These are phyloP conservation scores for Dendrolimus houi DNA, from an alignment of 2,888 invertebrate species.

Conservation along the genomic window DNA sequence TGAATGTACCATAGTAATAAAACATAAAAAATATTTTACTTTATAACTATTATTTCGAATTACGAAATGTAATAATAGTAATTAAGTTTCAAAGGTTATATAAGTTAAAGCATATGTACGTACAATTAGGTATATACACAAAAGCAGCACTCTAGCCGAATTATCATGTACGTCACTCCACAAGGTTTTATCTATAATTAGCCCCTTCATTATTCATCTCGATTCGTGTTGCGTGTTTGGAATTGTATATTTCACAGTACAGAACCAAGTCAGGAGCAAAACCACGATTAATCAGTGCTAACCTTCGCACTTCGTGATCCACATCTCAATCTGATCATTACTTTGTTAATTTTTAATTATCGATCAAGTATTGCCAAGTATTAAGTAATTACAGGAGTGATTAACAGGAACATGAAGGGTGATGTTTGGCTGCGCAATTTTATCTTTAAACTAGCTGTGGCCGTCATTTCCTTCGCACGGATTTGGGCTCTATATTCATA, in stretches of 20 bases:
- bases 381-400: too few species aligned
- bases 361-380: background rate
- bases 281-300: constrained; percentile 51
- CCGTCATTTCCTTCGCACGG: too few species aligned
- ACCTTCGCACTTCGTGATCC: constrained; percentile 34
- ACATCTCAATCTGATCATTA: constrained; percentile 24
- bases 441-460: too few species aligned
- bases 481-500: too few species aligned
- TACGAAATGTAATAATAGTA: too few species aligned
- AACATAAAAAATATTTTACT: too few species aligned
- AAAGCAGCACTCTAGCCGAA: background rate
- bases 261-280: constrained; percentile 23
- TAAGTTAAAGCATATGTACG: background rate
- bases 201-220: constrained; percentile 30
- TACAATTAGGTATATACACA: constrained; percentile 7
- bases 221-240: constrained; percentile 23
- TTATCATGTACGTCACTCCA: constrained; percentile 10
- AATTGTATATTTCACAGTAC: constrained; percentile 13
- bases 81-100: too few species aligned
- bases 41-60: too few species aligned
- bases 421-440: too few species aligned
- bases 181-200: constrained; percentile 27
- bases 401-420: too few species aligned
- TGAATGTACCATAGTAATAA: too few species aligned
- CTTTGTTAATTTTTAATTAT: background rate